Evolutionary conservation across 1,140 invertebrate species (phyloP), one percentile per base, ranked within the genome.

Genomic region (Cherax quadricarinatus): DNA sequence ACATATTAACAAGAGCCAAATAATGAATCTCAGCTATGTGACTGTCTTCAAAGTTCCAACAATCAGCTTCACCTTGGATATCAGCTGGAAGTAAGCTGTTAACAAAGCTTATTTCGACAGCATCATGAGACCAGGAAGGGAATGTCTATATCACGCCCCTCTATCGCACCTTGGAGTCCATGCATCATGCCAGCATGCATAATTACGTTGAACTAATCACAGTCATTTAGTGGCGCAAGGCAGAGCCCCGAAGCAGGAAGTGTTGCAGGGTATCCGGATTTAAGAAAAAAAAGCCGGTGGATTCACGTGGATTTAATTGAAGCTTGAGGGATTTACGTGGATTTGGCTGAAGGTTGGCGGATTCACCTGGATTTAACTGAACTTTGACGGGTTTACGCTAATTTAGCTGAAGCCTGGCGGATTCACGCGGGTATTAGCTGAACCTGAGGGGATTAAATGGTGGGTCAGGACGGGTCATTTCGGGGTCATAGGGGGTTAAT

Each of bases 171-270:
- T n/a, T 5, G 70, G 70, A 24, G 70, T 75, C 70, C 70, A 75
- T 75, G 70, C n/a, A 75, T 75, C 70, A 75, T n/a, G 70, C 24
- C 30, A 75, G 30, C 24, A 75, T 6, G 70, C n/a, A 75, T 75
- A 75, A 75, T 75, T 75, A 75, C 12, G 24, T 75, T 5, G n/a
- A 75, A 75, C 70, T 75, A 75, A 75, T 75, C 24, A 75, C n/a
- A 30, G 70, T n/a, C 24, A 30, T 75, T 75, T 24, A 75, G 7
- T 6, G 12, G 70, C 70, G n/a, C 70, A 30, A 70, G 14, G 21
- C 66, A 12, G 30, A 41, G 30, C 30, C 30, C 30, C 30, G 30
- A 41, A 41, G 30, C 30, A 41, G 30, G 30, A 41, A 41, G 30
- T 41, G 30, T 41, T 41, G 30, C 30, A 2, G 30, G 30, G 30